Evolutionary conservation across 37 sponge, comb jelly and placozoan species (phyloP), one percentile per base, ranked within the genome.

Genomic region (Halichondria panicea): DNA sequence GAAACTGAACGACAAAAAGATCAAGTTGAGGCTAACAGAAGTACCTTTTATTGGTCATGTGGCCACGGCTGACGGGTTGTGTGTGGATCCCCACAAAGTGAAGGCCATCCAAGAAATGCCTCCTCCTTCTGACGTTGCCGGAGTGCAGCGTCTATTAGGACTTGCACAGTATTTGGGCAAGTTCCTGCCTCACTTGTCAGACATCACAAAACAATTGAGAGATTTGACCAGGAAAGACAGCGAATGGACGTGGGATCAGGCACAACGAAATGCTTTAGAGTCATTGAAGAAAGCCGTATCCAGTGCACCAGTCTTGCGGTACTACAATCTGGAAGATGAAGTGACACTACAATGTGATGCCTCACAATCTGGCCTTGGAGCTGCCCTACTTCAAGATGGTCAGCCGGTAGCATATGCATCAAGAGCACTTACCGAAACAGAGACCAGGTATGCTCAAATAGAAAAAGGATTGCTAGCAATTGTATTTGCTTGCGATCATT

Each of bases 381-480:
- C 75, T 55, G 25, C 43, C 8, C 45, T 66, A 41, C 42, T 9
- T 66, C 73, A 72, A 66, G 63, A 44, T 35, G 74, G 39, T 72
- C 39, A 11, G 61, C 72, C 11, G 22, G 60, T 19, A 68, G 55
- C 39, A 5, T 83, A 75, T 75, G 76, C 84, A 1, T 83, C 84
- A 3, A 18, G 60, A 0, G 76, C 84, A 5, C 71, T 75, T 3
- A 61, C 76, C 2, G 48, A 56, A 33, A 43, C 76, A 15, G 76
- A 83, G 54, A 74, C 76, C 31, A 70, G 52, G 0, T 68, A 68
- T 58, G 84, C 84, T 1, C 77, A 84, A 50, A 84, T 77, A 37
- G 78, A 84, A 60, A 84, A 84, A 43, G 78, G 77, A 56, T 41
- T 84, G 32, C 64, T 84, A 2, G 84, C 84, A 30, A 83, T 83